phyloP scores from a whole-genome alignment of 2,113 vertebrate species.

The Penelope pileata region DNA sequence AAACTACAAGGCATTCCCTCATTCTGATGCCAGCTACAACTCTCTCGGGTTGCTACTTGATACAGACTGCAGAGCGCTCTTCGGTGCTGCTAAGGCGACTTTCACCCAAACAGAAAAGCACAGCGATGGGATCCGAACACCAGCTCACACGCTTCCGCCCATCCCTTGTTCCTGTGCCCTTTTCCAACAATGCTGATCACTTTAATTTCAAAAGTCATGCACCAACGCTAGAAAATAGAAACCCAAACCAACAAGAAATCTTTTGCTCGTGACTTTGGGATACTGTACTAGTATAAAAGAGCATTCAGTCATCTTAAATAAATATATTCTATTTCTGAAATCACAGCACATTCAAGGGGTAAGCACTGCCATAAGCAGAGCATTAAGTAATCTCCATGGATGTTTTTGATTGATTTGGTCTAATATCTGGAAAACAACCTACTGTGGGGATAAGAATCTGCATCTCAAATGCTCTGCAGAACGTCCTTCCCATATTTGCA shows the following conservation, averaged over 20 bases:
- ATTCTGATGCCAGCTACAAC: slow-evolving; percentile 3
- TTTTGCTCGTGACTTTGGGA: slow-evolving; percentile 62
- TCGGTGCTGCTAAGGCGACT: slow-evolving; percentile 17
- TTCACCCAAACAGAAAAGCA: slow-evolving; percentile 44
- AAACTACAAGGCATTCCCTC: slow-evolving; percentile 31
- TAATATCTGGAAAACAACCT: slow-evolving; percentile 62
- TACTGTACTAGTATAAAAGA: slow-evolving; percentile 68
- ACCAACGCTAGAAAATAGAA: slow-evolving; percentile 49
- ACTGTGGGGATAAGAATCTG: slow-evolving; percentile 72
- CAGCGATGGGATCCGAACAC: background rate
- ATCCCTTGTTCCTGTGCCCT: slow-evolving; percentile 27
- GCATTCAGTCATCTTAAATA: slow-evolving; percentile 73
- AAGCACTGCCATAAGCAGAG: slow-evolving; percentile 65
- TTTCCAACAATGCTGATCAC: background rate
- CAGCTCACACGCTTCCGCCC: slow-evolving; percentile 22
- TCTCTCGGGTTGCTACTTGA: slow-evolving; percentile 39
- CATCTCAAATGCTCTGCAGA: slow-evolving; percentile 75
- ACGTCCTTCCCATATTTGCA: slow-evolving; percentile 63
- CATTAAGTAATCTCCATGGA: slow-evolving; percentile 56
- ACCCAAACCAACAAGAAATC: slow-evolving; percentile 48
- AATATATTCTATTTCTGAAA: slow-evolving; percentile 74
- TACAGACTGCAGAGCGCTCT: slow-evolving; percentile 53
- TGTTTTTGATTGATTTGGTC: slow-evolving; percentile 67
- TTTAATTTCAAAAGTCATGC: slow-evolving; percentile 49
- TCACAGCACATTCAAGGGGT: slow-evolving; percentile 72